Base-by-base conservation (phyloP, 2,888 invertebrate genomes). In the Apamea monoglypha region DNA sequence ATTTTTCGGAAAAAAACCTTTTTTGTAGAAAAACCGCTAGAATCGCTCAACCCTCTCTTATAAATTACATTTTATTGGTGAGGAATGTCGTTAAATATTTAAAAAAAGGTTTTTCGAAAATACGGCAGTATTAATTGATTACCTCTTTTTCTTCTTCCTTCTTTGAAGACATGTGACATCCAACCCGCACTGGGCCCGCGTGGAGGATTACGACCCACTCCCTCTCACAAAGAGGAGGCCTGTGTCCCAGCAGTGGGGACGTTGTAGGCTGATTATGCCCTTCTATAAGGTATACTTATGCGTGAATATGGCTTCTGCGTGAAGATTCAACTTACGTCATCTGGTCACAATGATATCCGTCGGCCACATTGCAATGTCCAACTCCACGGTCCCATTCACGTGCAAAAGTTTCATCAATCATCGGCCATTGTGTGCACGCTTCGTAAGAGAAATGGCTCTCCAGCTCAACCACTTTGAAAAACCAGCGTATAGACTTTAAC, bases 331-430 rank as follows among this genome's bases (percentile, higher is more conserved):
- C 73, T 36, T 32, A 32, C 61, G 69, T 64, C n/a, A 64, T 59
- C 63, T 79, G 59, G 56, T 32, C 14, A 76, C 74, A 76, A 71
- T 80, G 64, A 61, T 66, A 76, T 50, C 71, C 50, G n/a, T 61
- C 70, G 40, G 25, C 47, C 67, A 50, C 76, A 74, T 25, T 70
- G 66, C 66, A 74, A 32, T 61, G 67, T 63, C 76, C 85, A 56
- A 36, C 67, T 80, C 80, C 74, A 68, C n/a, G 53, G 68, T 84
- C 29, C 71, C 61, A 72, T 85, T 85, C 69, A 80, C 32, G 74
- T 69, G 71, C 68, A 74, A 79, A 67, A 84, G 61, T 84, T 63
- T 80, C 87, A 87, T 85, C 85, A 85, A 87, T 85, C 85, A 85
- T 76, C 21, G 53, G 50, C 76, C 87, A 80, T 84, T 85, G 87